phyloP scores from a whole-genome alignment of 2,113 vertebrate species.

The Myanophis thanlyinensis region DNA sequence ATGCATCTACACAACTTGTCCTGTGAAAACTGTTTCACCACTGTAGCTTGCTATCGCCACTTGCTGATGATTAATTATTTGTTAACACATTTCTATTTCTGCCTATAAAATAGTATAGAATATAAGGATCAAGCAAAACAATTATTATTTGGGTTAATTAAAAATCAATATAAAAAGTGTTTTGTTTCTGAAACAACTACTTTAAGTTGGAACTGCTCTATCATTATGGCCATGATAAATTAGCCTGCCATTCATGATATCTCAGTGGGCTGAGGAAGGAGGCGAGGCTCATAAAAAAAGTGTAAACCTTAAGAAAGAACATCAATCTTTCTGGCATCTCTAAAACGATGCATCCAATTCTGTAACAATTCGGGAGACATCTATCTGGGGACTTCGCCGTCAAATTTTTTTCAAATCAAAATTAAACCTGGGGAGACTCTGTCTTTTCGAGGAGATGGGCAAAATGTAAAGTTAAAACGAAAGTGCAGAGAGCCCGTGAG shows the following conservation, averaged over 20 bases:
- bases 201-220: neutral
- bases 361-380: neutral
- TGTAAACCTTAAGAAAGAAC: neutral
- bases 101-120: neutral
- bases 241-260: neutral
- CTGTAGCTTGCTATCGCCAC: neutral
- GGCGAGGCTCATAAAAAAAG: neutral
- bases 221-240: constrained; percentile 8
- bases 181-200: neutral
- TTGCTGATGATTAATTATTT: neutral
- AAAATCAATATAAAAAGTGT: constrained; percentile 15
- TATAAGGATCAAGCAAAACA: neutral
- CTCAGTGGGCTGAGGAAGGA: neutral
- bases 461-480: neutral
- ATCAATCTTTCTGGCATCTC: constrained; percentile 9
- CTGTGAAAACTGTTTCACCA: neutral
- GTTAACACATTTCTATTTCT: neutral
- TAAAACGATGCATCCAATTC: neutral
- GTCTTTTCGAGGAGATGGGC: neutral
- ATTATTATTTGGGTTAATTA: neutral
- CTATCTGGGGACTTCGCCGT: neutral
- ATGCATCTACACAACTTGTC: neutral
- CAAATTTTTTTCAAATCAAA: neutral
- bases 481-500: neutral
- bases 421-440: neutral